Conservation (phyloP, 2,888 invertebrate genomes). For the Autographa pulchrina region DNA sequence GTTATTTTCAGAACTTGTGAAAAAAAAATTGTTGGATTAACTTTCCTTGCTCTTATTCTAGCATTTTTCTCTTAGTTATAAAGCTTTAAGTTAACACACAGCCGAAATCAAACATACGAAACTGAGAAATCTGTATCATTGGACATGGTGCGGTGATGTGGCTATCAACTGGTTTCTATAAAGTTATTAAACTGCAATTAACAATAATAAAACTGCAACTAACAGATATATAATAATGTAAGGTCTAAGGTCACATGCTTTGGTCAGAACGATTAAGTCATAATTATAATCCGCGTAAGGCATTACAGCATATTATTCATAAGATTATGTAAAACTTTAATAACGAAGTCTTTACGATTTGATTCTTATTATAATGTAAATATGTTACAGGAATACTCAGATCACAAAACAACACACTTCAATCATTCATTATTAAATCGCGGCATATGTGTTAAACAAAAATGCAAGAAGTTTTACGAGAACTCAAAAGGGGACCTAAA, state of each 20-base stretch:
- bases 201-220: neutral
- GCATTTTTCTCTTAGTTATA: no score
- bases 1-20: no score
- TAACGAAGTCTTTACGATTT: neutral
- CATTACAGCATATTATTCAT: neutral
- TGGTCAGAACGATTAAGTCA: neutral
- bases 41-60: no score
- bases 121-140: neutral
- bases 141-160: neutral
- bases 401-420: conserved; percentile 73
- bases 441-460: conserved; percentile 75
- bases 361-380: neutral
- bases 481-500: conserved; percentile 47
- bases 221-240: neutral
- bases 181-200: conserved; percentile 1
- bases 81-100: no score
- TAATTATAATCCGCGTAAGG: neutral
- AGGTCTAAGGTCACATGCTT: neutral
- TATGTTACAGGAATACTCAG: conserved; percentile 77
- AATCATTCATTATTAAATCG: conserved; percentile 79
- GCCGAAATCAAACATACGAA: neutral
- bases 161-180: neutral
- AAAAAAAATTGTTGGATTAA: no score
- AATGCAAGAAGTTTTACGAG: conserved; percentile 68
- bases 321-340: neutral